A percentile compares a stretch with the other conserved stretches of the same genome.
Evolutionary conservation across 2,888 invertebrate genomes (phyloP).

Genomic region (Spilosoma lubricipeda): DNA sequence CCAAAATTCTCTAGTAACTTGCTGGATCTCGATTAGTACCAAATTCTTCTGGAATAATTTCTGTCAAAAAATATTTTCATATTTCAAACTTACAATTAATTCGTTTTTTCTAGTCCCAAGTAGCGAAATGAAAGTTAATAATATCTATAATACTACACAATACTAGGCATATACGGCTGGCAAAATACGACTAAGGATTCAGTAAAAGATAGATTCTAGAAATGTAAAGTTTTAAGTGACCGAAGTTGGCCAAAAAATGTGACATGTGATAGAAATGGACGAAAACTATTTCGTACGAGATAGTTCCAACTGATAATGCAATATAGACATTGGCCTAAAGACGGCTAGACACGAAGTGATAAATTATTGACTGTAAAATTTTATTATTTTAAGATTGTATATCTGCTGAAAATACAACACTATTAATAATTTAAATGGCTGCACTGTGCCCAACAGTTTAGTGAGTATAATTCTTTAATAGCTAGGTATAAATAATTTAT

Average conservation of each 20-base stretch:
- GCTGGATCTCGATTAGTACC: background rate
- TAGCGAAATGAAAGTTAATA: background rate
- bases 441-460: slow-evolving; percentile 26
- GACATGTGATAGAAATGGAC: slow-evolving; percentile 20
- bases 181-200: background rate
- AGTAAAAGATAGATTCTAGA: background rate
- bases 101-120: background rate
- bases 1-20: background rate
- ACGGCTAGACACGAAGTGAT: slow-evolving; percentile 21
- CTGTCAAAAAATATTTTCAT: background rate
- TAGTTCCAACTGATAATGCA: slow-evolving; percentile 6
- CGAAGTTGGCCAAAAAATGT: background rate
- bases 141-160: background rate
- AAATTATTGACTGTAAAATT: slow-evolving; percentile 21
- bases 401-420: slow-evolving; percentile 5
- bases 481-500: slow-evolving; percentile 18
- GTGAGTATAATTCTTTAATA: slow-evolving; percentile 20
- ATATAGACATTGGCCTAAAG: slow-evolving; percentile 17
- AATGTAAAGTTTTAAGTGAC: background rate
- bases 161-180: slow-evolving; percentile 9
- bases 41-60: background rate
- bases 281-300: slow-evolving; percentile 7
- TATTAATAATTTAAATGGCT: slow-evolving; percentile 18
- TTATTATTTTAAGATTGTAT: slow-evolving; percentile 18
- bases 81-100: background rate